Conservation (phyloP, 2,113 vertebrate genomes). For the Rhynchomys soricoides region DNA sequence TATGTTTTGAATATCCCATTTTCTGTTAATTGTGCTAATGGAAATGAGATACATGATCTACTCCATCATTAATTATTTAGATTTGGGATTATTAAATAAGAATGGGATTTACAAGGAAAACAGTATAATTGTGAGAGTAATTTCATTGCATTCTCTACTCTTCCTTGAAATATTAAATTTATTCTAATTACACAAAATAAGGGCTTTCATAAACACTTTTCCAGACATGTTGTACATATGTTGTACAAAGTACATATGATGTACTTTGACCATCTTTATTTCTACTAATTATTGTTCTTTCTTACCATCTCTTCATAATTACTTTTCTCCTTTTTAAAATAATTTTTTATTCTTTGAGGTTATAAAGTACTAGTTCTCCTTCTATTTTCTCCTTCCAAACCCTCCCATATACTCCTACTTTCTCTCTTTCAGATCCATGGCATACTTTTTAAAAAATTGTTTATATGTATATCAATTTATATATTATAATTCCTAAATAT, state of each 20-base stretch:
- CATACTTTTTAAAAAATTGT: neutral
- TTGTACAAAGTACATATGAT: too few species aligned
- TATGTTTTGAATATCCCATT: neutral
- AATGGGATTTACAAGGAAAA: constrained; percentile 25
- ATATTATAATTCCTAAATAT: neutral
- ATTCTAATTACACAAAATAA: neutral
- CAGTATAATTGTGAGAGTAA: neutral
- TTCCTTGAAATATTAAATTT: neutral
- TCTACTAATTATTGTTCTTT: neutral
- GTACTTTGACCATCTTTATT: neutral
- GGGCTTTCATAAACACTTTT: neutral
- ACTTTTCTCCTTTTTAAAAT: neutral
- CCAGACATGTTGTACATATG: too few species aligned
- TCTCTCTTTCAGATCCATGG: neutral
- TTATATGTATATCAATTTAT: neutral
- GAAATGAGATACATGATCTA: neutral
- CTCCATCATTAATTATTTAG: constrained; percentile 36
- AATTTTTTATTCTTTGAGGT: neutral
- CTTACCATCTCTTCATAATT: neutral
- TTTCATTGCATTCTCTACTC: neutral
- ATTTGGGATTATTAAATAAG: constrained; percentile 43
- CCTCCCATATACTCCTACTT: neutral
- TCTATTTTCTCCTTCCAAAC: neutral
- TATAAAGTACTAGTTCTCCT: neutral
- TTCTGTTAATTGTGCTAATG: constrained; percentile 39